These are phyloP conservation scores for Capitulum mitella DNA, from an alignment of 2,888 invertebrate species.

Conservation along the genomic window DNA sequence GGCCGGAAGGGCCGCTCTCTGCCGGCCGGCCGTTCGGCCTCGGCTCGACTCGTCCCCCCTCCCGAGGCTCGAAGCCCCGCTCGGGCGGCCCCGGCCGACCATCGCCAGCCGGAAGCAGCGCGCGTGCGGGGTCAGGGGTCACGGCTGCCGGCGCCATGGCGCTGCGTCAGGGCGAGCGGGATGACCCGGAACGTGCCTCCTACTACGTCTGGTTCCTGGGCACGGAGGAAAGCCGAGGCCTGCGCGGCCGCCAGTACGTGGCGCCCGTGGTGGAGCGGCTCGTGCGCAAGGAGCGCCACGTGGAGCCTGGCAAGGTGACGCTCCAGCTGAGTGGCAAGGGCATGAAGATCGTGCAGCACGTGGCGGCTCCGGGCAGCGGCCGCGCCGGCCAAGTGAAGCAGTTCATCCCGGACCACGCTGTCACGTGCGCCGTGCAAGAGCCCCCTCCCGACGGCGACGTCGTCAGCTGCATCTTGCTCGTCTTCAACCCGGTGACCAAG, in stretches of 20 bases:
- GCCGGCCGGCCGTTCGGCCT: background rate
- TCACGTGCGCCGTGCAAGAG: slow-evolving; percentile 81
- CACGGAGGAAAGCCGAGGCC: slow-evolving; percentile 84
- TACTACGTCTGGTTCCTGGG: slow-evolving; percentile 66
- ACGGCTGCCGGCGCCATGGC: background rate
- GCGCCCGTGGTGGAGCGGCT: slow-evolving; percentile 75
- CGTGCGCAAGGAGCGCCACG: slow-evolving; percentile 71
- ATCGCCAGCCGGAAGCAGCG: no score
- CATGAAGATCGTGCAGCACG: slow-evolving; percentile 82
- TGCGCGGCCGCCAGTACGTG: slow-evolving; percentile 74
- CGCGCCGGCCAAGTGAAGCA: slow-evolving; percentile 67
- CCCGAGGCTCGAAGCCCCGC: background rate
- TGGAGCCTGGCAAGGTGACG: slow-evolving; percentile 84
- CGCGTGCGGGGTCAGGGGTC: background rate
- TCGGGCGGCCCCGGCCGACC: no score
- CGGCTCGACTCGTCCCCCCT: background rate
- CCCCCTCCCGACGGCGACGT: slow-evolving; percentile 63
- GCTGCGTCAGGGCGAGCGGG: background rate
- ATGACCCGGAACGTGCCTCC: slow-evolving; percentile 37
- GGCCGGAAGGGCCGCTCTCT: no score
- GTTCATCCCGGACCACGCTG: slow-evolving; percentile 86
- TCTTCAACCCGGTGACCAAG: slow-evolving; percentile 89
- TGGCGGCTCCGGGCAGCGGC: slow-evolving; percentile 43
- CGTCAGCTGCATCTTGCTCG: slow-evolving; percentile 82
- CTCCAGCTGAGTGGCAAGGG: slow-evolving; percentile 87